These are phyloP conservation scores for Rhabditoides inermis DNA, from an alignment of 2,888 invertebrate species.

Conservation along the genomic window DNA sequence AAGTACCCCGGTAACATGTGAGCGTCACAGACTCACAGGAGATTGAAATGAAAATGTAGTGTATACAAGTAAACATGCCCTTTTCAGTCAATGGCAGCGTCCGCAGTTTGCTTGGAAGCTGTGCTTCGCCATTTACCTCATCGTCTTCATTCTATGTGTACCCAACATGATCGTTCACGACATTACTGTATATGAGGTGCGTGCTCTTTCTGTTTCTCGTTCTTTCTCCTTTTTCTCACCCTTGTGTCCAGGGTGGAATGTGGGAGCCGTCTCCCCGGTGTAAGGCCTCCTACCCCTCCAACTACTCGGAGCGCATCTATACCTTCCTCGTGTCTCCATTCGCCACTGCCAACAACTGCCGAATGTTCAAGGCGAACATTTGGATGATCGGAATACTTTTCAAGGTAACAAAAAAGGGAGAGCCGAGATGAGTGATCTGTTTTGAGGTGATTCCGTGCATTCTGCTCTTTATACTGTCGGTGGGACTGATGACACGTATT, in stretches of 20 bases:
- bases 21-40: too few relatives aligned
- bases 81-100: constrained; percentile 40
- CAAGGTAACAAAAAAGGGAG: constrained; percentile 21
- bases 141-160: constrained; percentile 38
- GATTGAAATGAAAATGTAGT: too few relatives aligned
- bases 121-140: constrained; percentile 26
- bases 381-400: constrained; percentile 49
- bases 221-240: neutral
- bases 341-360: constrained; percentile 37
- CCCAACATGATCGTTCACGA: constrained; percentile 49
- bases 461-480: constrained; percentile 34
- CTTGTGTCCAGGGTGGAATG: too few relatives aligned
- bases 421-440: neutral
- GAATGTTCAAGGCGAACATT: constrained; percentile 44
- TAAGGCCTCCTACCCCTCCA: constrained; percentile 22
- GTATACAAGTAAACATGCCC: too few relatives aligned
- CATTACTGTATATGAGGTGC: constrained; percentile 15
- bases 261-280: too few relatives aligned
- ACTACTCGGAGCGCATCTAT: constrained; percentile 34
- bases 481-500: constrained; percentile 38
- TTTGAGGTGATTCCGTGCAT: constrained; percentile 47
- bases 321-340: constrained; percentile 31
- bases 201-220: neutral
- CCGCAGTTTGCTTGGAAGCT: constrained; percentile 41
- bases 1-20: neutral